Percentiles rank a stretch among this genome's conserved stretches.
Evolutionary conservation across 92 coral and sea anemone genomes (phyloP).

Genomic region (Umimayanthus kanabou): DNA sequence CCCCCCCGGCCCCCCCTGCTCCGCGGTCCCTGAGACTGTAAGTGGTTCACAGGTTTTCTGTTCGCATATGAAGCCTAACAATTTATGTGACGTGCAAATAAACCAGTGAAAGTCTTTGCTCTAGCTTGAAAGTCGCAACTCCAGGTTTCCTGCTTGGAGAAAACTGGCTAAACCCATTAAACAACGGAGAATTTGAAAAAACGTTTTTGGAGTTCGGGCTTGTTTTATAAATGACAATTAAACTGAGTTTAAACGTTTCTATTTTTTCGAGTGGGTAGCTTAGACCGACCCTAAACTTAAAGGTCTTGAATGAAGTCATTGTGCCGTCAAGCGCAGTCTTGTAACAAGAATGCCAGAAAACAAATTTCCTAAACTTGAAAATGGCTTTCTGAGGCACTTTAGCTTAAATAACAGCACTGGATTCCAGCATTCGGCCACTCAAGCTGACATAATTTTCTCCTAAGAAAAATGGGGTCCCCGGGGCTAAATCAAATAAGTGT

Average conservation of each 20-base stretch:
- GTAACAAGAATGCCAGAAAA: neutral
- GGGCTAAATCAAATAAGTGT: neutral
- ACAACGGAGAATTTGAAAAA: neutral
- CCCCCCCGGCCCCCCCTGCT: no score
- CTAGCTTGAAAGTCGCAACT: conserved; percentile 41
- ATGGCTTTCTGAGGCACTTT: neutral
- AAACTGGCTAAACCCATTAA: neutral
- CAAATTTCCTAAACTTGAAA: neutral
- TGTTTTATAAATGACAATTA: neutral
- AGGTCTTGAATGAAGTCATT: conserved; percentile 45
- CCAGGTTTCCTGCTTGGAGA: neutral
- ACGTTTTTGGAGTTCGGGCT: neutral
- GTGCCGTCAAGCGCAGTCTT: conserved; percentile 5
- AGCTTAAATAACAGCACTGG: neutral
- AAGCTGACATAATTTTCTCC: neutral
- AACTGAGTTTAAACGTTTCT: no score
- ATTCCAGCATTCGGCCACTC: neutral
- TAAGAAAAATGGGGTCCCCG: neutral
- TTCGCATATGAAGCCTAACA: no score
- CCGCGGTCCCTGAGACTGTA: no score
- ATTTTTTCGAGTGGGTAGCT: neutral
- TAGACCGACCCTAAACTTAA: neutral
- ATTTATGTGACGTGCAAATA: no score
- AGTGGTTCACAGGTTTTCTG: no score
- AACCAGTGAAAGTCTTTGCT: no score